phyloP scores from a whole-genome alignment of 2,888 invertebrate species.

The Plusia festucae region DNA sequence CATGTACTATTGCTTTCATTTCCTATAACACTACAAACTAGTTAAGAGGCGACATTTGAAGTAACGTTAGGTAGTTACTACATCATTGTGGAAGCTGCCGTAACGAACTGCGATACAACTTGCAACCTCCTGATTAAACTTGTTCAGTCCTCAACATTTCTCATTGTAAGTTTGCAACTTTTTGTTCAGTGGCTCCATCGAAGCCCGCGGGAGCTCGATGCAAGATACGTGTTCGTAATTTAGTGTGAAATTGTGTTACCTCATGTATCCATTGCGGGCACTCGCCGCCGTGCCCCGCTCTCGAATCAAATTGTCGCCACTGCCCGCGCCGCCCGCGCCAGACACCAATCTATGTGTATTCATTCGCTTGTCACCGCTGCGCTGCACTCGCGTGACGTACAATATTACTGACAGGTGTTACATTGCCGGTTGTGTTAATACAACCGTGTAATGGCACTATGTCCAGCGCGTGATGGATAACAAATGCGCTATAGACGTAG shows the following conservation, averaged over 20 bases:
- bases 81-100: constrained; percentile 29
- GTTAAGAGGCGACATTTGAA: constrained; percentile 9
- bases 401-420: constrained; percentile 11
- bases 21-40: constrained; percentile 25
- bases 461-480: constrained; percentile 17
- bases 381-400: constrained; percentile 3
- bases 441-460: not conserved
- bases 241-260: constrained; percentile 31
- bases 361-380: constrained; percentile 13
- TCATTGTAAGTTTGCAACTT: constrained; percentile 31
- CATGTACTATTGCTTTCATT: too few relatives aligned
- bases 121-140: constrained; percentile 39
- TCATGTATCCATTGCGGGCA: constrained; percentile 20
- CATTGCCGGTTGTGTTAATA: constrained; percentile 12
- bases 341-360: constrained; percentile 23
- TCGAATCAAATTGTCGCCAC: constrained; percentile 30
- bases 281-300: constrained; percentile 9
- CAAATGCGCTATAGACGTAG: constrained; percentile 2
- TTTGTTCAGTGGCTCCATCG: constrained; percentile 38
- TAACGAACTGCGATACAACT: constrained; percentile 28
- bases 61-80: constrained; percentile 24
- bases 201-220: constrained; percentile 31
- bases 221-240: constrained; percentile 29
- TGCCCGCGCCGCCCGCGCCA: constrained; percentile 11
- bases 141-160: constrained; percentile 24